Evolutionary conservation across 2,888 invertebrate genomes (phyloP).

Genomic region (Zonitis immaculata): DNA sequence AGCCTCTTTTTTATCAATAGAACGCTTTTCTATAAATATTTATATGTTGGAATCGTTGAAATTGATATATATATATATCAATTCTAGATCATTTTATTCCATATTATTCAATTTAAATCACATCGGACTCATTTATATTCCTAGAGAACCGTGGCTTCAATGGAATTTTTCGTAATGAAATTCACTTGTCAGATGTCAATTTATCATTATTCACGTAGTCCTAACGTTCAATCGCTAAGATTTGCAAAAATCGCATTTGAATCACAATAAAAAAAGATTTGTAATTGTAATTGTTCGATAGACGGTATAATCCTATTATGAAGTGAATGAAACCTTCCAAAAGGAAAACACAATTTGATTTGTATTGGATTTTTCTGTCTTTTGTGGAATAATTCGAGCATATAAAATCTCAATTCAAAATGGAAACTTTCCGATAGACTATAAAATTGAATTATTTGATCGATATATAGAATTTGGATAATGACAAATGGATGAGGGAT

Average conservation of each 20-base stretch:
- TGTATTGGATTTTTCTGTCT: neutral
- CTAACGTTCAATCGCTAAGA: too few species aligned
- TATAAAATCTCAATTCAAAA: neutral
- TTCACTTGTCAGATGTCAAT: neutral
- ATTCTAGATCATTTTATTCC: too few species aligned
- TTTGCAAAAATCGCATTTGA: neutral
- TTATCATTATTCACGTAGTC: neutral
- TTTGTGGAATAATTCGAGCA: neutral
- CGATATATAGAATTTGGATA: too few species aligned
- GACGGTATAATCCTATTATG: neutral
- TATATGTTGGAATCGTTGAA: neutral
- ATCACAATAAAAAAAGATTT: neutral
- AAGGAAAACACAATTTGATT: neutral
- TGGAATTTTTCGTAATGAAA: too few species aligned
- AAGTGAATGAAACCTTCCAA: neutral
- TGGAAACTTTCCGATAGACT: too few species aligned
- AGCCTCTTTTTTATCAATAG: too few species aligned
- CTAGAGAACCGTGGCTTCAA: too few species aligned
- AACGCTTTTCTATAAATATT: neutral
- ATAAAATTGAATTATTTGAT: too few species aligned
- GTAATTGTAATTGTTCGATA: neutral
- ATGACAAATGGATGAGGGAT: too few species aligned
- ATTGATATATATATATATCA: too few species aligned
- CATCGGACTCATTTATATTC: too few species aligned
- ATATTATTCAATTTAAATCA: neutral